Percentiles rank a stretch among this genome's conserved stretches.
These are phyloP conservation scores for Heliocidaris tuberculata DNA, from an alignment of 35 echinoderm and acorn worm genomes.

Conservation along the genomic window DNA sequence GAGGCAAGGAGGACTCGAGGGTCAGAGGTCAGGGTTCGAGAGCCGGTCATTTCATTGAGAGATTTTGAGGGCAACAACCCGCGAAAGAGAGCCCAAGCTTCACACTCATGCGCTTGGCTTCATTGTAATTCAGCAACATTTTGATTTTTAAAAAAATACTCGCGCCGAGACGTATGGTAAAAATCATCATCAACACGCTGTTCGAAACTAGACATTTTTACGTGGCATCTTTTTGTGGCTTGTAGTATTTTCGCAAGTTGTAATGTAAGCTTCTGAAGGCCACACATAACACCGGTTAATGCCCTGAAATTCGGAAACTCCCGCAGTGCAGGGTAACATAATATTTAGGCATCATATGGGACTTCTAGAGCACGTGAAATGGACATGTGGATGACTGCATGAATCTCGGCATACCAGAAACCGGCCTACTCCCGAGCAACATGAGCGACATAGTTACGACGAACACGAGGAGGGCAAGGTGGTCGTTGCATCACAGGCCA, in stretches of 20 bases:
- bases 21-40: not conserved
- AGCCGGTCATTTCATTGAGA: constrained; percentile 1
- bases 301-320: not conserved
- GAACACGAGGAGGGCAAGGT: not conserved
- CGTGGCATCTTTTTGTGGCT: not conserved
- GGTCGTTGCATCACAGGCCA: not conserved
- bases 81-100: not conserved
- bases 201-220: too few relatives aligned
- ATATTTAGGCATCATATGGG: not conserved
- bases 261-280: not conserved
- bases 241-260: not conserved
- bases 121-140: not conserved
- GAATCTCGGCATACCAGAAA: not conserved
- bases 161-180: too few relatives aligned
- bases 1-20: not conserved
- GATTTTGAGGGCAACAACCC: not conserved
- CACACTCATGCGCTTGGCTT: not conserved
- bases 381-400: too few relatives aligned
- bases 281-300: not conserved
- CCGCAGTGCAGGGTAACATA: not conserved
- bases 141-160: not conserved
- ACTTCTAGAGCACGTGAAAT: not conserved
- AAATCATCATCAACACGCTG: too few relatives aligned
- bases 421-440: not conserved
- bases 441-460: not conserved